These are phyloP conservation scores for Protodeltote pygarga DNA, from an alignment of 2,888 invertebrate genomes.

Conservation along the genomic window DNA sequence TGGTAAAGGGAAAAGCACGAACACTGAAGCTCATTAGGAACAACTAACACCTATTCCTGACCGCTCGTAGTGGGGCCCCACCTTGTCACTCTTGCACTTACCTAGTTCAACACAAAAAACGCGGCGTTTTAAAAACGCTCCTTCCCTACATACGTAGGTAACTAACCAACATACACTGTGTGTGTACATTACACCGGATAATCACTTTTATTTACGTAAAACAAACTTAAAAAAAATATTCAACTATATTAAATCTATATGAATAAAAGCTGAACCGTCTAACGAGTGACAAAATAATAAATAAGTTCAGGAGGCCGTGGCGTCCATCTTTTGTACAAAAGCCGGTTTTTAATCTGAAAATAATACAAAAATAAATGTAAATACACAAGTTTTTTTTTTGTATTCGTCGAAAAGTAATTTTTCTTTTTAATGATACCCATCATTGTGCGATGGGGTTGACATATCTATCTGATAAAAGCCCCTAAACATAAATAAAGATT, in stretches of 20 bases:
- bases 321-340: slow-evolving; percentile 81
- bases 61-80: slow-evolving; percentile 45
- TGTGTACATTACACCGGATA: slow-evolving; percentile 50
- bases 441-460: too few species aligned
- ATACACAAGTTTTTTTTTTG: too few species aligned
- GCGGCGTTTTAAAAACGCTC: slow-evolving; percentile 58
- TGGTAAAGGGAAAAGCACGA: slow-evolving; percentile 8
- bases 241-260: slow-evolving; percentile 79
- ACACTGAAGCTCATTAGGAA: slow-evolving; percentile 34
- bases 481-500: too few species aligned
- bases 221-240: slow-evolving; percentile 74
- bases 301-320: slow-evolving; percentile 74
- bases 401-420: too few species aligned
- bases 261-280: slow-evolving; percentile 80
- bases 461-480: too few species aligned
- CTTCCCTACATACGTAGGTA: slow-evolving; percentile 67
- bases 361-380: slow-evolving; percentile 38
- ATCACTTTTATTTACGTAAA: slow-evolving; percentile 66
- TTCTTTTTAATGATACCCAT: too few species aligned
- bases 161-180: slow-evolving; percentile 58
- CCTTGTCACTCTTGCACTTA: slow-evolving; percentile 47
- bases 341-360: slow-evolving; percentile 71
- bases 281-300: slow-evolving; percentile 83
- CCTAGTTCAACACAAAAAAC: slow-evolving; percentile 34
- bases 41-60: slow-evolving; percentile 23